Base-by-base conservation (phyloP, 2,888 invertebrate species). In the Rapana venosa region DNA sequence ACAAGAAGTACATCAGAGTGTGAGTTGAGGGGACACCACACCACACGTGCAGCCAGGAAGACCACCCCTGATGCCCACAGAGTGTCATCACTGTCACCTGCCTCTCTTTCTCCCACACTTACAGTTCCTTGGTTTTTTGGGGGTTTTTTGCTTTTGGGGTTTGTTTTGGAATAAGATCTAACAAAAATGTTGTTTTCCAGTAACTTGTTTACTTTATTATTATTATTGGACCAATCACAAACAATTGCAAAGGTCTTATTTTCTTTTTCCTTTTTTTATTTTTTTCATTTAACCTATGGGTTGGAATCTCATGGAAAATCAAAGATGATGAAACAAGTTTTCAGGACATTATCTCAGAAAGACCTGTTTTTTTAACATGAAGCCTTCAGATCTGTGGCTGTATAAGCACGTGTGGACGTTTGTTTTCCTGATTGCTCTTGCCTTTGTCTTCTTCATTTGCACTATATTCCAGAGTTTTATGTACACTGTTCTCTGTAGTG, bases 1-100 rank as follows among this genome's bases (percentile, higher is more conserved):
- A n/a, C 0, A 17, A 30, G n/a, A 30, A 2, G 58, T 85, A 85
- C 85, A 85, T 85, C 85, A 85, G 11, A 32, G 85, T 85, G 85
- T 85, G 58, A 85, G 56, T 58, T 36, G 85, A 32, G 15, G 22
- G 30, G 58, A 5, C 6, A 15, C 58, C 61, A 58, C 85, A 85
- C 61, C 30, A 17, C 56, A 26, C 47, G 8, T 84, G 56, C 1
- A 17, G 66, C 13, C 20, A 66, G 17, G 66, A 22, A 22, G 26
- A 26, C 66, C 66, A 66, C 13, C 66, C 20, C 17, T 22, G 66
- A 66, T 26, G 66, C 26, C 66, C 17, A 22, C 66, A 66, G 66
- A 66, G 66, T 66, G 66, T 15, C 61, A 26, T 66, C 6, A 66
- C 20, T 66, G 17, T 66, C 20, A 26, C 47, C 47, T 47, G 2